These are phyloP conservation scores for Crocuta crocuta DNA, from an alignment of 2,113 vertebrate species.

Conservation along the genomic window DNA sequence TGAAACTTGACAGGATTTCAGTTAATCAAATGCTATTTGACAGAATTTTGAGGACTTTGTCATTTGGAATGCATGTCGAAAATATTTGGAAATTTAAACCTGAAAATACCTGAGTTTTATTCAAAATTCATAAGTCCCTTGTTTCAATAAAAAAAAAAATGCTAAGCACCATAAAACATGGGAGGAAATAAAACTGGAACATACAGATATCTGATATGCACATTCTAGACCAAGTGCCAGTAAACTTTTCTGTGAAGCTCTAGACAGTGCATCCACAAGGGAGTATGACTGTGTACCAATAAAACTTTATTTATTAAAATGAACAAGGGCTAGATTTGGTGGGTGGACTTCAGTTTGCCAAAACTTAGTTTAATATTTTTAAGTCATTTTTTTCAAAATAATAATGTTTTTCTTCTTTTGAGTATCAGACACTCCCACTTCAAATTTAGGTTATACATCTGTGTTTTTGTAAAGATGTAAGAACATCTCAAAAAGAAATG, in stretches of 20 bases:
- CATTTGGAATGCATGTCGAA: background rate
- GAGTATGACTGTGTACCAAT: background rate
- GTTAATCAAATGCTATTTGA: background rate
- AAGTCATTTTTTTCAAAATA: conserved; percentile 16
- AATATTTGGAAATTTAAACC: conserved; percentile 11
- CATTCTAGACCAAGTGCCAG: background rate
- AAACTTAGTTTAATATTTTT: background rate
- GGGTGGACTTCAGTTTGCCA: background rate
- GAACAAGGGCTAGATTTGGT: background rate
- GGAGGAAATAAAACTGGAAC: background rate
- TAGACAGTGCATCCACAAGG: background rate
- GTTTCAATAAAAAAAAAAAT: background rate
- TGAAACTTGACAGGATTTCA: background rate
- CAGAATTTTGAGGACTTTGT: background rate
- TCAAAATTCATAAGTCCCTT: conserved; percentile 6
- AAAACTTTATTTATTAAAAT: conserved; percentile 6
- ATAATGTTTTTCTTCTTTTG: background rate
- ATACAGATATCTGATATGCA: background rate
- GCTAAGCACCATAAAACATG: background rate
- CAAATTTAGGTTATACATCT: background rate
- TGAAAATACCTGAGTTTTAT: conserved; percentile 4
- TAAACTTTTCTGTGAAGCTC: background rate
- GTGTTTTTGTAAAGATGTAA: background rate
- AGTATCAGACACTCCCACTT: background rate
- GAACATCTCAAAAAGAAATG: background rate